Evolutionary conservation across 2,113 vertebrate species (phyloP).

Genomic region (Callipepla squamata): DNA sequence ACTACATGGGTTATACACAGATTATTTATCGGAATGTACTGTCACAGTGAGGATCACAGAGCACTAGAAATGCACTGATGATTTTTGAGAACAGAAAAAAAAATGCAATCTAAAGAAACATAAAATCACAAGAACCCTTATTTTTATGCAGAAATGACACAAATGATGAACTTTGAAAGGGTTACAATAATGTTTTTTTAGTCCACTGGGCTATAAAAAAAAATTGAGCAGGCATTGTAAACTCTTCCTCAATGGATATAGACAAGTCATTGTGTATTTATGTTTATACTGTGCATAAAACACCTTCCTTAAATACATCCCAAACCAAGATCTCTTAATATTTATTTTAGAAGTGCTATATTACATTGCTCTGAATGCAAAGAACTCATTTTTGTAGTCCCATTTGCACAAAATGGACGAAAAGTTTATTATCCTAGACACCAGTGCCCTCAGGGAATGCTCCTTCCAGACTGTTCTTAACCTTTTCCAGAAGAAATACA

Average conservation of each 20-base stretch:
- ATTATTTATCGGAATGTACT: not conserved
- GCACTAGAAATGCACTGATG: not conserved
- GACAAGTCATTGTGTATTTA: not conserved
- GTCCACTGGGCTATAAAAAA: not conserved
- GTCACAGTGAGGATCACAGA: not conserved
- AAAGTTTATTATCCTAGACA: conserved; percentile 59
- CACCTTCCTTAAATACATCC: not conserved
- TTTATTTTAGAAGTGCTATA: no score
- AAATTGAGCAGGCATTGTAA: not conserved
- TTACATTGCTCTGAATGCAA: not conserved
- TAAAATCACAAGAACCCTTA: not conserved
- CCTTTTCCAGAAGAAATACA: conserved; percentile 59
- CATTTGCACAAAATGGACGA: conserved; percentile 31
- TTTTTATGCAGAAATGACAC: not conserved
- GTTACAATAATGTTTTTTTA: not conserved
- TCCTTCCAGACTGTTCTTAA: conserved; percentile 44
- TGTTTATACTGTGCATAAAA: conserved; percentile 23
- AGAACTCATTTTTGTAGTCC: conserved; percentile 40
- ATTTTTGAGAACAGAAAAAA: not conserved
- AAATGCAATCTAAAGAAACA: not conserved
- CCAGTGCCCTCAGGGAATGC: conserved; percentile 32
- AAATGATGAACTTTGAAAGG: not conserved
- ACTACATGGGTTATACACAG: not conserved
- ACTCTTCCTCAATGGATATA: not conserved
- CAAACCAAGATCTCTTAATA: conserved; percentile 16